These are phyloP conservation scores for Amphipoea lucens DNA, from an alignment of 2,888 invertebrate species.

Conservation along the genomic window DNA sequence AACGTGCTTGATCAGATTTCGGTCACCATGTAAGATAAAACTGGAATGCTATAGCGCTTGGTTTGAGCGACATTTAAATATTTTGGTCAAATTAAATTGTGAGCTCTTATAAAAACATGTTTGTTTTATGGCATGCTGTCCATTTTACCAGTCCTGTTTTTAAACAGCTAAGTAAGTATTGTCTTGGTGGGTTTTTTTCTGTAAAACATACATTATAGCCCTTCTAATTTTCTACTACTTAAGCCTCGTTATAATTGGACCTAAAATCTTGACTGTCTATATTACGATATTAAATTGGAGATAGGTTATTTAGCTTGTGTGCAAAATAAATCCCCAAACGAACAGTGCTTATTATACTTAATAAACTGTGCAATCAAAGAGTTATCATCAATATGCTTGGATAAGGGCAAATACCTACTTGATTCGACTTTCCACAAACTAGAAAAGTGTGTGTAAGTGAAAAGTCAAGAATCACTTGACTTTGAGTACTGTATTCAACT, in stretches of 20 bases:
- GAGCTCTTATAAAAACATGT: too few species aligned
- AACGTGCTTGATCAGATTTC: constrained; percentile 11
- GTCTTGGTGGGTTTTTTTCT: neutral
- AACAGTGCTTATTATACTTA: neutral
- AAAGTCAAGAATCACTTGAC: neutral
- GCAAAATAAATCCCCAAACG: neutral
- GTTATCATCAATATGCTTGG: neutral
- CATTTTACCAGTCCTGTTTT: neutral
- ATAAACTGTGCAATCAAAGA: constrained; percentile 13
- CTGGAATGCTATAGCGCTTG: neutral
- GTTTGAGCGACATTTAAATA: neutral
- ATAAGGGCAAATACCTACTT: neutral
- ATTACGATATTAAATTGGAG: neutral
- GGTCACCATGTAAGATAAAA: neutral
- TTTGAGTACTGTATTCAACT: neutral
- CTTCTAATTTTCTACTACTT: neutral
- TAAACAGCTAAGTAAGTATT: neutral
- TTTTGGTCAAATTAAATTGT: neutral
- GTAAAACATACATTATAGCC: neutral
- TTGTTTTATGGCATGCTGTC: neutral
- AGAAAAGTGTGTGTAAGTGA: neutral
- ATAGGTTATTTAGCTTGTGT: neutral
- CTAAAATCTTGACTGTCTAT: constrained; percentile 12
- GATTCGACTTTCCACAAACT: neutral
- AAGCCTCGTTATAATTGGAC: neutral